phyloP scores from a whole-genome alignment of 2,113 vertebrate genomes.

The Tringa solitaria region DNA sequence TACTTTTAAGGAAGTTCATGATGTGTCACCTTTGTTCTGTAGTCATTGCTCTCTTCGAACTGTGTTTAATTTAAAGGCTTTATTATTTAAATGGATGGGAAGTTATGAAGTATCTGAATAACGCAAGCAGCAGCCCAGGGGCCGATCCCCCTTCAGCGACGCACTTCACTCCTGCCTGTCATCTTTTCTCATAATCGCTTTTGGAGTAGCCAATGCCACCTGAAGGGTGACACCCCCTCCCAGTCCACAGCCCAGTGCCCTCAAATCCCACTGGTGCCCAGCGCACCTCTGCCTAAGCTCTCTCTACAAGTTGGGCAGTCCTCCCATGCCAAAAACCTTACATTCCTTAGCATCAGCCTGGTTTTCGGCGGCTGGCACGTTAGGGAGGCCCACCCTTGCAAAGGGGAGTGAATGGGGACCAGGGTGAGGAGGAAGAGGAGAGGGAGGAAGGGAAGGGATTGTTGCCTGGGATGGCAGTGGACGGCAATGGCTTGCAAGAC shows the following conservation, averaged over 20 bases:
- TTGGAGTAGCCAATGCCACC: not conserved
- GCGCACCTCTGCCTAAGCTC: accelerated
- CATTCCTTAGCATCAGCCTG: not conserved
- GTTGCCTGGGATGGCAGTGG: not conserved
- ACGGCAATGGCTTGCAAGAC: not conserved
- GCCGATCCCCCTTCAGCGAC: not conserved
- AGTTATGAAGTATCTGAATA: not conserved
- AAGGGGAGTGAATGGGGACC: not conserved
- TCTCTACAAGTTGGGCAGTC: too few relatives aligned
- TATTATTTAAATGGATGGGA: not conserved
- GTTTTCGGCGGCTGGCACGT: not conserved
- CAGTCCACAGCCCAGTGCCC: not conserved
- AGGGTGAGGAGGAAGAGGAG: not conserved
- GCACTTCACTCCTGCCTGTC: not conserved
- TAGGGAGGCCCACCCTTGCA: accelerated
- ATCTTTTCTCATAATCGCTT: not conserved
- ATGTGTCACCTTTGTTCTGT: not conserved
- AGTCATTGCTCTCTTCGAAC: not conserved
- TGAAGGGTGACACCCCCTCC: not conserved
- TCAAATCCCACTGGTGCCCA: not conserved
- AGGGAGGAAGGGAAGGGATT: not conserved
- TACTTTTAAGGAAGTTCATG: not conserved
- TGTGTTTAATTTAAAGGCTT: not conserved
- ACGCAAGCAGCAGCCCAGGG: not conserved
- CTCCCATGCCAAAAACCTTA: not conserved